These are phyloP conservation scores for Lordiphosa andalusiaca DNA, from an alignment of 2,888 invertebrate genomes.

Conservation along the genomic window DNA sequence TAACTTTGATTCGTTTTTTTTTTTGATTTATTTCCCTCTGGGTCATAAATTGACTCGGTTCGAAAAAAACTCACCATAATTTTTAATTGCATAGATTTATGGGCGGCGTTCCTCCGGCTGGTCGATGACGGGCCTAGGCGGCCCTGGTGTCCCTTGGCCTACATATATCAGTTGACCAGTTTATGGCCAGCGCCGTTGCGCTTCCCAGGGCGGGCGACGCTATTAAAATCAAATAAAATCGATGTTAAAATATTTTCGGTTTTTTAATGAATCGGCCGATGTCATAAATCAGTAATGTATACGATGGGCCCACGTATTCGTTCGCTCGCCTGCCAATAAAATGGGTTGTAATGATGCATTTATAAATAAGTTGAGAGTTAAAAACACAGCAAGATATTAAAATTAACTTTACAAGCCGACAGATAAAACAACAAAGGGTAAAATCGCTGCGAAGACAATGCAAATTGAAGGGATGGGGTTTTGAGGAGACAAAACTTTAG, in stretches of 20 bases:
- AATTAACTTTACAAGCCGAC: slow-evolving; percentile 40
- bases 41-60: slow-evolving; percentile 51
- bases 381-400: slow-evolving; percentile 48
- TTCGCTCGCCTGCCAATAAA: slow-evolving; percentile 52
- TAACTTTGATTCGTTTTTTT: slow-evolving; percentile 41
- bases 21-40: slow-evolving; percentile 57
- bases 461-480: background rate
- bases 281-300: slow-evolving; percentile 68
- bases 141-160: slow-evolving; percentile 57
- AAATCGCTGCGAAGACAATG: slow-evolving; percentile 11
- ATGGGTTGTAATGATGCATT: slow-evolving; percentile 63
- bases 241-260: slow-evolving; percentile 45
- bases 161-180: slow-evolving; percentile 43
- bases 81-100: slow-evolving; percentile 73
- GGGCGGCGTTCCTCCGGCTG: slow-evolving; percentile 23
- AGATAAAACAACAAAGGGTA: slow-evolving; percentile 13
- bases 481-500: too few species aligned
- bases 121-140: slow-evolving; percentile 66
- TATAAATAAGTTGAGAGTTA: slow-evolving; percentile 64
- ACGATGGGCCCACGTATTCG: slow-evolving; percentile 55
- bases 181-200: slow-evolving; percentile 35
- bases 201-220: slow-evolving; percentile 44
- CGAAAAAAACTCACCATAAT: slow-evolving; percentile 66
- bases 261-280: slow-evolving; percentile 58
- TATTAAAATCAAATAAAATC: slow-evolving; percentile 72